These are phyloP conservation scores for Propithecus coquereli DNA, from an alignment of 2,113 vertebrate genomes.

Conservation along the genomic window DNA sequence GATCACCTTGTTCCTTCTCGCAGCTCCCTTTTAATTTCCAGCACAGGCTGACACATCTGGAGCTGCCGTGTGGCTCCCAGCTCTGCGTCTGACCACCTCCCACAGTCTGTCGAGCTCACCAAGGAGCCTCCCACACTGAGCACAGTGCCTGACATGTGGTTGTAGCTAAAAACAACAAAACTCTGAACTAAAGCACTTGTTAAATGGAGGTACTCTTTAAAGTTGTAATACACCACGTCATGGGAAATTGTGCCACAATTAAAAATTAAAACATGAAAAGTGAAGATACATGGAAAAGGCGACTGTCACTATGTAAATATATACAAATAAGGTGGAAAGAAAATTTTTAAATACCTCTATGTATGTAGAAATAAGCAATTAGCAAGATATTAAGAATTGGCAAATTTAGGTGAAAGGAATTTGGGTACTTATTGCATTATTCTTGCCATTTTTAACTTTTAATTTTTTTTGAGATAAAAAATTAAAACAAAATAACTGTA, in stretches of 20 bases:
- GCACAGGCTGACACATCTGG: not conserved
- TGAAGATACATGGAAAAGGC: not conserved
- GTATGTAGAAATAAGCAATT: not conserved
- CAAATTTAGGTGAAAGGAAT: not conserved
- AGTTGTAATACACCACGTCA: not conserved
- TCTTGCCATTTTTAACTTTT: not conserved
- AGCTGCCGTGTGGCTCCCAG: not conserved
- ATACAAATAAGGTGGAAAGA: not conserved
- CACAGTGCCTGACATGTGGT: fast-evolving
- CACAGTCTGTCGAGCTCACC: not conserved
- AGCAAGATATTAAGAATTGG: not conserved
- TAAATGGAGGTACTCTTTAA: not conserved
- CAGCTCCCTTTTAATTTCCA: not conserved
- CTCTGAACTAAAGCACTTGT: not conserved
- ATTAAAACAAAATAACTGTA: not conserved
- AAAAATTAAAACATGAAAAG: not conserved
- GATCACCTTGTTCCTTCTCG: not conserved
- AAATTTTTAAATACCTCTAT: not conserved
- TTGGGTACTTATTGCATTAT: not conserved
- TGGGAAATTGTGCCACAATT: not conserved
- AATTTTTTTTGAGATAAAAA: not conserved
- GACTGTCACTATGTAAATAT: not conserved
- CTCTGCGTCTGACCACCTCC: not conserved
- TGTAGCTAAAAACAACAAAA: no score
- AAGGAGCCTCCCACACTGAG: not conserved